Base-by-base conservation (phyloP, 2,797 vertebrate species). In the Acanthopagrus latus region DNA sequence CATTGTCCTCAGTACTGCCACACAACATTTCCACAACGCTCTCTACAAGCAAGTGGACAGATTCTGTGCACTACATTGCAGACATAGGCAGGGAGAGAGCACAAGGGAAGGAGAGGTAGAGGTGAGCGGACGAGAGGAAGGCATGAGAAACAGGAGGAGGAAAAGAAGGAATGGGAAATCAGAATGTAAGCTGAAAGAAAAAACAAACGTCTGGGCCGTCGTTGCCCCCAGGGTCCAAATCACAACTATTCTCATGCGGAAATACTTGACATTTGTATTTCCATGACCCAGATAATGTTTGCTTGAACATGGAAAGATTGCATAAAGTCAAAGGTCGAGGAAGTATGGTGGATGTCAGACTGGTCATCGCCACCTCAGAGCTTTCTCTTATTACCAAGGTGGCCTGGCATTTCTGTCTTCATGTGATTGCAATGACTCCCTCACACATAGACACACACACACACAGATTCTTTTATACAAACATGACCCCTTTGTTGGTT, bases 1-100 rank as follows among this genome's bases (percentile, higher is more conserved):
- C 89, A 93, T 80, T 76, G 90, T 85, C 83, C 90, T 91, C 84
- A 62, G 92, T 86, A 82, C 91, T 95, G 95, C 87, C 94, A 94
- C 76, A 78, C 59, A 81, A 48, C 12, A 90, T 96, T 90, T 96
- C 43, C 62, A 63, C 83, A 79, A 80, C 29, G 10, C 46, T 71
- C 58, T 14, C 76, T 75, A 11, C 62, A 88, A 77, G 48, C 64
- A 54, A 91, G 79, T n/a, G 80, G 86, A 83, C 73, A 85, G 84
- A 71, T 74, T 78, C 52, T 76, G 51, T 85, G 86, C 81, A 84
- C 64, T 80, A 86, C 51, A 69, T 59, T 14, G 73, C 14, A 80
- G 80, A 84, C 51, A 74, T 55, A 12, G 85, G 44, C 25, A 78
- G 12, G 7, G 17, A 41, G 59, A 14, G 50, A 11, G 27, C 47